A percentile compares a stretch with the other conserved stretches of the same genome.
These are phyloP conservation scores for Hemichromis elongatus DNA, from an alignment of 2,113 vertebrate species.

Conservation along the genomic window DNA sequence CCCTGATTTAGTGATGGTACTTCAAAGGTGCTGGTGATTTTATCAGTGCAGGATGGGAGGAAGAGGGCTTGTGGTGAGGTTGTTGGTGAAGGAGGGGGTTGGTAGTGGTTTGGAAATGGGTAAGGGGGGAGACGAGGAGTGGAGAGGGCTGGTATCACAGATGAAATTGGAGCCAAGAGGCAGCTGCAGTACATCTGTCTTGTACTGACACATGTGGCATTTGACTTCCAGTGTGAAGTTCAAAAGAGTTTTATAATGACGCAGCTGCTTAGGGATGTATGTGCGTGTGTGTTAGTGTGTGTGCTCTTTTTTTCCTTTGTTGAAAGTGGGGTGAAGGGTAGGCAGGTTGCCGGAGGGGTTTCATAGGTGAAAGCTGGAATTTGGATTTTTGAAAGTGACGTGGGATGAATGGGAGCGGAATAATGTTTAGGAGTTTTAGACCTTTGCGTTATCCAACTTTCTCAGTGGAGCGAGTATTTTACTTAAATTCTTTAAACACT, in stretches of 20 bases:
- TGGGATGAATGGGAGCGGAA: conserved; percentile 13
- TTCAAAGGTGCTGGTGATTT: conserved; percentile 47
- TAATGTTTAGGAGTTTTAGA: neutral
- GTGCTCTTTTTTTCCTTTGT: conserved; percentile 34
- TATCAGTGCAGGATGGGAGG: conserved; percentile 34
- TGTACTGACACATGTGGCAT: conserved; percentile 75
- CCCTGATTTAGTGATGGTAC: conserved; percentile 31
- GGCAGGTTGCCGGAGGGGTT: neutral
- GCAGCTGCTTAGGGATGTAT: conserved; percentile 68
- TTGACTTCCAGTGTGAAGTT: conserved; percentile 77
- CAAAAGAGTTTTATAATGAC: conserved; percentile 77
- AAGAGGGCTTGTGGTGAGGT: neutral
- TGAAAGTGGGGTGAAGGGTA: conserved; percentile 1
- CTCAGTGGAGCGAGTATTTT: neutral
- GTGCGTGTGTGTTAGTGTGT: conserved; percentile 31
- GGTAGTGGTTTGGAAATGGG: neutral
- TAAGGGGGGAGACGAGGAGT: neutral
- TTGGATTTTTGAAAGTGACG: neutral
- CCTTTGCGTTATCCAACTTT: neutral
- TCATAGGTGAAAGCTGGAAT: conserved; percentile 47
- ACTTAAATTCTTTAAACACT: neutral
- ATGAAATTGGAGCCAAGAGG: conserved; percentile 65
- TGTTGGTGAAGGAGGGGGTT: neutral
- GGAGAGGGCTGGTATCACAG: conserved; percentile 9
- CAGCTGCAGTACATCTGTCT: conserved; percentile 80